phyloP scores from a whole-genome alignment of 2,113 vertebrate species.

The Aptenodytes patagonicus region DNA sequence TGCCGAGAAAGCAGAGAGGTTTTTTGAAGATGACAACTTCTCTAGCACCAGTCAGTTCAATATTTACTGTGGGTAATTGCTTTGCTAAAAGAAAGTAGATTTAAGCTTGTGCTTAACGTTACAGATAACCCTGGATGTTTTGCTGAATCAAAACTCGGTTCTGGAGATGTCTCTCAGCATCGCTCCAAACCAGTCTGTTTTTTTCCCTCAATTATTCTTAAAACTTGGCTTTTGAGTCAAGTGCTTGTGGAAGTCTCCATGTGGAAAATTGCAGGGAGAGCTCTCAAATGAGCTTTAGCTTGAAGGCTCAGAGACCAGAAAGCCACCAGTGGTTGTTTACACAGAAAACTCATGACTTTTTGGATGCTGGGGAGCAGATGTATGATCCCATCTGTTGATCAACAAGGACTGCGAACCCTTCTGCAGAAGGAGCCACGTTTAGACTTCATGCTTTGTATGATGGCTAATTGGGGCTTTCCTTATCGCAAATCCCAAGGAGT shows the following conservation, averaged over 20 bases:
- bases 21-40: not conserved
- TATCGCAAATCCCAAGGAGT: accelerated
- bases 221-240: not conserved
- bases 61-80: not conserved
- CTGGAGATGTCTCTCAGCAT: not conserved
- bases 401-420: not conserved
- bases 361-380: not conserved
- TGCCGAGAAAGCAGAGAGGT: not conserved
- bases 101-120: not conserved
- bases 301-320: not conserved
- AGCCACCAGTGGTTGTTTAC: not conserved
- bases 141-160: not conserved
- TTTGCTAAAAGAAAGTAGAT: not conserved
- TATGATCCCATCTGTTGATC: not conserved
- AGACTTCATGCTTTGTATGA: not conserved
- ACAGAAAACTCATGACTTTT: not conserved
- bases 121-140: not conserved
- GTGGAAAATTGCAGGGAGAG: not conserved
- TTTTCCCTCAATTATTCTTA: not conserved
- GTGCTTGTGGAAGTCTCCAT: not conserved
- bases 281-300: not conserved
- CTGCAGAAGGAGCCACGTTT: not conserved
- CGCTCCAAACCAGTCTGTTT: not conserved
- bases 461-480: not conserved
- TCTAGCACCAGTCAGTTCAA: not conserved